Evolutionary conservation across 2,113 vertebrate species (phyloP), one percentile per base, ranked within the genome.

Genomic region (Oncorhynchus tshawytscha): DNA sequence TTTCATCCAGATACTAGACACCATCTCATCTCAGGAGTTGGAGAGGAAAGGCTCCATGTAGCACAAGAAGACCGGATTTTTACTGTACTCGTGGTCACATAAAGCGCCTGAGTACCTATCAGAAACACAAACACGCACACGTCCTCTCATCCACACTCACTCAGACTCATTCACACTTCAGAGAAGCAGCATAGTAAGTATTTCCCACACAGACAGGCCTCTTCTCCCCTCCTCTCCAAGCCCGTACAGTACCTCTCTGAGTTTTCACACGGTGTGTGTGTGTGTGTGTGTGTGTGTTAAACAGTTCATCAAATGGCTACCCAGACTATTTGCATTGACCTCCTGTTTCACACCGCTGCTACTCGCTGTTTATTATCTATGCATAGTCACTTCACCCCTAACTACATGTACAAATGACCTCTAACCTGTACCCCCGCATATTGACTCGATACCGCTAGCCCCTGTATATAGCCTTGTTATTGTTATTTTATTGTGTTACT

Each of bases 1-100:
- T 74, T 85, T 94, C 80, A 94, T 94, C 96, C 96, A 97, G 90
- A 95, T 94, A 8, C 8, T 45, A 45, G 81, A 77, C 51, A 96
- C 90, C 18, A 97, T 91, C 70, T 95, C 92, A 0, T 96, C 95
- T 79, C 96, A 93, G 76, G 96, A 96, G 85, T 89, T 93, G 71
- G 96, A 95, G 62, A 95, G 91, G 85, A 97, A 97, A 16, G 96
- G 96, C 3, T 96, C 96, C 96, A 97, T 94, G 90, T 97, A 97
- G 74, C 96, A 96, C 22, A 97, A 88, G 84, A 95, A 96, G 39
- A 9, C 8, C 0, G 2, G 8, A 45, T 49, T 65, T 7, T 54
- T 20, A 73, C 15, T 16, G 45, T 22, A 3, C 6, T 25, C 9
- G 11, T 45, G 9, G 39, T 9, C 39, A 11, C 22, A 27, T 2